These are phyloP conservation scores for Herpailurus yagouaroundi DNA, from an alignment of 2,113 vertebrate species.

Conservation along the genomic window DNA sequence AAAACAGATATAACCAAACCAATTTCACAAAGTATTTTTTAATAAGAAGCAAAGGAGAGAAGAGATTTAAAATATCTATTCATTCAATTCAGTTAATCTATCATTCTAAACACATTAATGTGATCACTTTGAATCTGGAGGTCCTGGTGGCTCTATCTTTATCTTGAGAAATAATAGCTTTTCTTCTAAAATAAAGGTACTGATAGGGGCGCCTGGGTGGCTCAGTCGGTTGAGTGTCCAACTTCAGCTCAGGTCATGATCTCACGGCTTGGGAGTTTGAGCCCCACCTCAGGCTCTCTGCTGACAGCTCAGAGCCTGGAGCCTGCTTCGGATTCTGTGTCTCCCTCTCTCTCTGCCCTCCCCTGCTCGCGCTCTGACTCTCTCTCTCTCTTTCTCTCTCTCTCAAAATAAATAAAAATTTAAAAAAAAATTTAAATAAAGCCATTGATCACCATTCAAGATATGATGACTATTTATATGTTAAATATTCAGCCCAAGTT, in stretches of 20 bases:
- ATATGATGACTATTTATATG: not conserved
- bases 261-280: no score
- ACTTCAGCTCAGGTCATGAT: no score
- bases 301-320: no score
- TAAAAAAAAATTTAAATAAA: no score
- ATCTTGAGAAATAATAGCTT: not conserved
- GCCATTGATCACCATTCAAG: not conserved
- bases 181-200: not conserved
- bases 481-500: constrained; percentile 43
- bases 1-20: not conserved
- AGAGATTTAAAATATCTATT: not conserved
- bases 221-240: no score
- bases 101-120: not conserved
- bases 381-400: no score
- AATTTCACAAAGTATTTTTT: not conserved
- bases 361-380: no score
- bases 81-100: not conserved
- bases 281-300: no score
- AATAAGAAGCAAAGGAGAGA: not conserved
- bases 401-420: no score
- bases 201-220: not conserved
- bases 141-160: not conserved
- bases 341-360: no score
- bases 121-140: not conserved
- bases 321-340: no score